Evolutionary conservation across 2,888 invertebrate genomes (phyloP), one percentile per base, ranked within the genome.

Genomic region (Salpingus planirostris): DNA sequence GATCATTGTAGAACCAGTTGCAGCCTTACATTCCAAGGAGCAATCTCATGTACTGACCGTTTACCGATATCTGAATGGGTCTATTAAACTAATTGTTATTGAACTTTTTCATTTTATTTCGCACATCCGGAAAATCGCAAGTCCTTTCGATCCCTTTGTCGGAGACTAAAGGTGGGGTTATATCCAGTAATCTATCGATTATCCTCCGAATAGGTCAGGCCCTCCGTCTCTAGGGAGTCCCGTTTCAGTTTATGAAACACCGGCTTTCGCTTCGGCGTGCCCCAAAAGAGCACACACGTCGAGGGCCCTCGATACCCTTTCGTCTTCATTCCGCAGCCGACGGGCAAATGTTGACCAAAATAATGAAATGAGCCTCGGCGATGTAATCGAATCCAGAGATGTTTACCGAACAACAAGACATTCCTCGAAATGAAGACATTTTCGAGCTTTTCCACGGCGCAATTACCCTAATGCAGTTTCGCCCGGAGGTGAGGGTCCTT

Each of bases 141-240:
- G n/a, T n/a, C n/a, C n/a, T n/a, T n/a, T n/a, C n/a, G n/a, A n/a
- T n/a, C n/a, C n/a, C n/a, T n/a, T n/a, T n/a, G n/a, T n/a, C n/a
- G n/a, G n/a, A n/a, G n/a, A n/a, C n/a, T n/a, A n/a, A n/a, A n/a
- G n/a, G n/a, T n/a, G n/a, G n/a, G n/a, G n/a, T n/a, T n/a, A n/a
- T n/a, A n/a, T n/a, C n/a, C 39, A 42, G 49, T 53, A 52, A 52
- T 55, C 49, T 56, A 57, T 57, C 57, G 57, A 57, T 56, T 55
- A 55, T 54, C 49, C 47, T 36, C n/a, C n/a, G n/a, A n/a, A 47
- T 47, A 52, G 52, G 54, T 54, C 54, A 54, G 47, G 48, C 50
- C 54, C 54, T 38, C 40, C 27, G 47, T 56, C 58, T 52, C 58
- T 40, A 49, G 57, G 54, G 58, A 56, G 47, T 55, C 52, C 42